phyloP scores from a whole-genome alignment of 2,888 invertebrate genomes.

The Noctua comes region DNA sequence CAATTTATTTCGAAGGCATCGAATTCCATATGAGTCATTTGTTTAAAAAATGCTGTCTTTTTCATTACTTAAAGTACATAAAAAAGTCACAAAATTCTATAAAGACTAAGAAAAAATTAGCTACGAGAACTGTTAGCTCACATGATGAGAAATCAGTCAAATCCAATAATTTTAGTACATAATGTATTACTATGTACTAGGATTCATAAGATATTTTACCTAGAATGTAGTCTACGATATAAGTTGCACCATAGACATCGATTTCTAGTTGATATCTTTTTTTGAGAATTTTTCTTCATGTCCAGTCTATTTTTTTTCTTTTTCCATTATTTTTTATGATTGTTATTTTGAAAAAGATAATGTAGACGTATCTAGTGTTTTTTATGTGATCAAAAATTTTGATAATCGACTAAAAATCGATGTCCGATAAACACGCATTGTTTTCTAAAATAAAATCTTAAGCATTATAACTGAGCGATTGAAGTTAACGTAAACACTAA shows the following conservation, averaged over 20 bases:
- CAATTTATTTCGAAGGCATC: neutral
- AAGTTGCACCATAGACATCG: constrained; percentile 29
- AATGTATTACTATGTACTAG: constrained; percentile 65
- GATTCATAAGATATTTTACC: constrained; percentile 77
- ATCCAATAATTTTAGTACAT: constrained; percentile 62
- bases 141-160: constrained; percentile 68
- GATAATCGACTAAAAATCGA: constrained; percentile 30
- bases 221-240: constrained; percentile 64
- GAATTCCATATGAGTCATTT: neutral
- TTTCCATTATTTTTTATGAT: neutral
- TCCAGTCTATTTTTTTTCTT: neutral
- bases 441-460: constrained; percentile 51
- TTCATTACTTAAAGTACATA: neutral
- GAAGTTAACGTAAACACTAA: constrained; percentile 25
- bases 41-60: neutral
- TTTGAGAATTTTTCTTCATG: neutral
- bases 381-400: neutral
- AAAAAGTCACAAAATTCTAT: constrained; percentile 42
- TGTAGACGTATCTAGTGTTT: neutral
- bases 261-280: constrained; percentile 18
- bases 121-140: constrained; percentile 51
- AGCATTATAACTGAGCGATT: constrained; percentile 58
- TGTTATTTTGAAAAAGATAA: neutral
- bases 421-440: constrained; percentile 22
- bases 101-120: constrained; percentile 51